A percentile compares a stretch with the other conserved stretches of the same genome.
phyloP scores from a whole-genome alignment of 2,113 vertebrate species.

The Ophthalmolycus amberensis region DNA sequence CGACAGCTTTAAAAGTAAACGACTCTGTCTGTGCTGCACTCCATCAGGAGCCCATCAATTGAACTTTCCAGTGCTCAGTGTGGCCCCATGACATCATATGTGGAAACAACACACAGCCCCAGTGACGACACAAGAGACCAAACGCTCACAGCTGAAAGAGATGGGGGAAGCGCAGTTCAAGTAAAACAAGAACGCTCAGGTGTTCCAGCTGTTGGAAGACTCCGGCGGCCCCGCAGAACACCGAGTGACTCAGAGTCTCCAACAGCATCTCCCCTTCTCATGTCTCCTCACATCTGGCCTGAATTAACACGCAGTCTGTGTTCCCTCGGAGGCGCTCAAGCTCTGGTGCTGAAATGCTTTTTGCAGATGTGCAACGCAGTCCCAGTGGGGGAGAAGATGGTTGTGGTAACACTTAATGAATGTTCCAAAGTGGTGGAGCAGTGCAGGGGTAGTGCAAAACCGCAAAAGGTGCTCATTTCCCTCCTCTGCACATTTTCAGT shows the following conservation, averaged over 20 bases:
- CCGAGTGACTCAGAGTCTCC: constrained; percentile 54
- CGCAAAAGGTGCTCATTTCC: constrained; percentile 47
- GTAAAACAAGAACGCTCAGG: constrained; percentile 78
- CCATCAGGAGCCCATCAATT: constrained; percentile 30
- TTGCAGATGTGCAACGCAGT: constrained; percentile 69
- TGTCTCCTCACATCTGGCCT: constrained; percentile 78
- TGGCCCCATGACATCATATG: constrained; percentile 60
- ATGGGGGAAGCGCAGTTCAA: constrained; percentile 48
- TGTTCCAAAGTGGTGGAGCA: constrained; percentile 49
- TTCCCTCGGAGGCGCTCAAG: constrained; percentile 61
- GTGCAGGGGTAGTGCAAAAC: constrained; percentile 26
- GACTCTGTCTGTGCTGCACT: not conserved
- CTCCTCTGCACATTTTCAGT: constrained; percentile 40
- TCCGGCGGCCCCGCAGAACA: constrained; percentile 31
- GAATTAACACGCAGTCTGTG: constrained; percentile 73
- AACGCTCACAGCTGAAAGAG: constrained; percentile 3
- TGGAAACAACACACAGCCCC: constrained; percentile 36
- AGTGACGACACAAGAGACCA: constrained; percentile 57
- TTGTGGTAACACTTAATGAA: constrained; percentile 53
- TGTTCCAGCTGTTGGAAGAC: constrained; percentile 69
- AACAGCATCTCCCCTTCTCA: constrained; percentile 50
- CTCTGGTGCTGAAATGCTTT: constrained; percentile 66
- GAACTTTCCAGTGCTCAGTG: constrained; percentile 34
- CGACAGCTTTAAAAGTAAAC: constrained; percentile 3
- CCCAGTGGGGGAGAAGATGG: constrained; percentile 3